These are phyloP conservation scores for Pteromalus puparum DNA, from an alignment of 1,140 invertebrate genomes.

Conservation along the genomic window DNA sequence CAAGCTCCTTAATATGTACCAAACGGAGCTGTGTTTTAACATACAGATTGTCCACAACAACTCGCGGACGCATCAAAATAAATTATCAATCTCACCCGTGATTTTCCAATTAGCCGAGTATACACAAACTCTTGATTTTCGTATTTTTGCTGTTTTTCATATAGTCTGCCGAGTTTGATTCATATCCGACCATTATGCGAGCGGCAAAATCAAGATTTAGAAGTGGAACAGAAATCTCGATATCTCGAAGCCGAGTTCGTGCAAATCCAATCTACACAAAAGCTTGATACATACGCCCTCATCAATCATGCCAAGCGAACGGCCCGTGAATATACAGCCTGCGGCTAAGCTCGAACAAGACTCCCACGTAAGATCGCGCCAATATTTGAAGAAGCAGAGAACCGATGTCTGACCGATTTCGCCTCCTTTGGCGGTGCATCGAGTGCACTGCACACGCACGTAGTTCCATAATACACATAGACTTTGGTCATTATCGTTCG, in stretches of 20 bases:
- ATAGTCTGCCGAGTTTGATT: no score
- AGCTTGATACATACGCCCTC: neutral
- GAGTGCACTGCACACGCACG: neutral
- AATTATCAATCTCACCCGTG: no score
- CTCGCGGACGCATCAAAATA: neutral
- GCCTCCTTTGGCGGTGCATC: conserved; percentile 36
- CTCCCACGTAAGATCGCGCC: conserved; percentile 27
- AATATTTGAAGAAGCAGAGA: conserved; percentile 46
- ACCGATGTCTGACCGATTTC: neutral
- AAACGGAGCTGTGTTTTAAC: conserved; percentile 33
- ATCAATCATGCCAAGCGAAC: conserved; percentile 9
- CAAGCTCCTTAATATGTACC: conserved; percentile 29
- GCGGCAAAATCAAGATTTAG: neutral
- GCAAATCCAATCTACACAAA: neutral
- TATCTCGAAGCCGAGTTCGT: neutral
- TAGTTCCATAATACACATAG: neutral
- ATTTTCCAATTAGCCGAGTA: no score
- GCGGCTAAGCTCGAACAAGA: neutral
- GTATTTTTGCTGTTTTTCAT: no score
- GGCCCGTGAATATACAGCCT: neutral
- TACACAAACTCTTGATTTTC: no score
- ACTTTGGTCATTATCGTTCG: neutral
- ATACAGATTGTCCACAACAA: neutral
- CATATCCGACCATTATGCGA: neutral
- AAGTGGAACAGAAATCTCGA: neutral